Conservation (phyloP, 1,140 invertebrate genomes). For the Solenopsis fugax region DNA sequence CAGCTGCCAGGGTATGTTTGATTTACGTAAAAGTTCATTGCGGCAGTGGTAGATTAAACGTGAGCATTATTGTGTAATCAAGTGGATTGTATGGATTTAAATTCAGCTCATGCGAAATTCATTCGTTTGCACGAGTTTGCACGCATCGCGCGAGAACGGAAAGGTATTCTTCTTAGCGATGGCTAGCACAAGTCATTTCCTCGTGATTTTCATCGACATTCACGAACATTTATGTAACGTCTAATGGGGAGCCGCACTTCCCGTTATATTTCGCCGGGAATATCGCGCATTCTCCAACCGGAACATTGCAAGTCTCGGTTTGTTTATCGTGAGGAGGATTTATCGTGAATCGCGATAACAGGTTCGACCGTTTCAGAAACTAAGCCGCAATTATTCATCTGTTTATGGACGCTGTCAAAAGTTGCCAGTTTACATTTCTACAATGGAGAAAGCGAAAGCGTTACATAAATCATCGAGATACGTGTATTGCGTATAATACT, state of each 20-base stretch:
- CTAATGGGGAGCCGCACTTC: slow-evolving; percentile 14
- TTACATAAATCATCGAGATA: slow-evolving; percentile 57
- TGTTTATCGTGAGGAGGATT: background rate
- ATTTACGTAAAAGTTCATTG: slow-evolving; percentile 26
- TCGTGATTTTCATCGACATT: slow-evolving; percentile 51
- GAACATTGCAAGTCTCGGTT: slow-evolving; percentile 2
- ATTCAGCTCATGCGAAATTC: slow-evolving; percentile 24
- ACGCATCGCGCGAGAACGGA: slow-evolving; percentile 35
- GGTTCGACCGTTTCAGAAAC: slow-evolving; percentile 22
- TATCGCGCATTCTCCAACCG: background rate
- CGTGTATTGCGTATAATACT: slow-evolving; percentile 16
- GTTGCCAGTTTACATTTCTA: slow-evolving; percentile 1
- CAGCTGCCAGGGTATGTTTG: background rate
- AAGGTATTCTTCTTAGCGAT: slow-evolving; percentile 32
- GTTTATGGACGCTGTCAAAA: slow-evolving; percentile 32
- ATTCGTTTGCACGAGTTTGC: slow-evolving; percentile 55
- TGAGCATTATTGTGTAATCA: slow-evolving; percentile 59
- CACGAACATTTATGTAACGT: slow-evolving; percentile 37
- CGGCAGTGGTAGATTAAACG: background rate
- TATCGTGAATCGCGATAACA: slow-evolving; percentile 42
- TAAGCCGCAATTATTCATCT: slow-evolving; percentile 35
- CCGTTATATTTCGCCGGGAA: slow-evolving; percentile 39
- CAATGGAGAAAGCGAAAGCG: slow-evolving; percentile 59
- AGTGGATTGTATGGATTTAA: slow-evolving; percentile 49
- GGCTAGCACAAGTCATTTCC: slow-evolving; percentile 42